These are phyloP conservation scores for Danio tinwini DNA, from an alignment of 2,797 vertebrate genomes.

Conservation along the genomic window DNA sequence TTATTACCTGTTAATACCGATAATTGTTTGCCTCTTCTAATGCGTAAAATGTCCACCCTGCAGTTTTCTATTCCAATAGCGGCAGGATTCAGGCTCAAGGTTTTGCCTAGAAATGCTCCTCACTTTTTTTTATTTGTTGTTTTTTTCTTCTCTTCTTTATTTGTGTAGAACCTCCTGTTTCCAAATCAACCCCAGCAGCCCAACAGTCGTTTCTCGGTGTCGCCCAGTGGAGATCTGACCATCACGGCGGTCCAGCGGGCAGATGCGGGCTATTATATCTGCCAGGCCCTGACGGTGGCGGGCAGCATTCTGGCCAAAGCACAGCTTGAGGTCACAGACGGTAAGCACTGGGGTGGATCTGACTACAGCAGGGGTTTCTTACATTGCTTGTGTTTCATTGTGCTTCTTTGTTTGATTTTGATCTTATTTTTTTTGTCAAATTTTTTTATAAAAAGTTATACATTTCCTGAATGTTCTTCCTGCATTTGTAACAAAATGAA, in stretches of 20 bases:
- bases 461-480: too few relatives aligned
- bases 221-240: constrained; percentile 91
- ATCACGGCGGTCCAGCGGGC: constrained; percentile 92
- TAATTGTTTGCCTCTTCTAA: background rate
- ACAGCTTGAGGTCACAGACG: constrained; percentile 98
- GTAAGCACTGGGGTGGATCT: constrained; percentile 75
- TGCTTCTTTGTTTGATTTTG: background rate
- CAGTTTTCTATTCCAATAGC: background rate
- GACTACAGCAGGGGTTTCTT: constrained; percentile 16
- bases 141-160: constrained; percentile 59
- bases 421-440: background rate
- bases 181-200: constrained; percentile 97
- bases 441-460: background rate
- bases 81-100: background rate
- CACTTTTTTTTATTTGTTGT: background rate
- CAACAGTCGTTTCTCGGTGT: constrained; percentile 93
- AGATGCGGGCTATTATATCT: constrained; percentile 97
- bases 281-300: constrained; percentile 96
- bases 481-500: too few relatives aligned
- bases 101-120: constrained; percentile 1
- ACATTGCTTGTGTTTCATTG: background rate
- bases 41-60: background rate
- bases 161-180: constrained; percentile 92
- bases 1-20: background rate
- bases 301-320: constrained; percentile 99